Evolutionary conservation across 1,140 invertebrate species (phyloP), one percentile per base, ranked within the genome.

Genomic region (Thaumatotibia leucotreta): DNA sequence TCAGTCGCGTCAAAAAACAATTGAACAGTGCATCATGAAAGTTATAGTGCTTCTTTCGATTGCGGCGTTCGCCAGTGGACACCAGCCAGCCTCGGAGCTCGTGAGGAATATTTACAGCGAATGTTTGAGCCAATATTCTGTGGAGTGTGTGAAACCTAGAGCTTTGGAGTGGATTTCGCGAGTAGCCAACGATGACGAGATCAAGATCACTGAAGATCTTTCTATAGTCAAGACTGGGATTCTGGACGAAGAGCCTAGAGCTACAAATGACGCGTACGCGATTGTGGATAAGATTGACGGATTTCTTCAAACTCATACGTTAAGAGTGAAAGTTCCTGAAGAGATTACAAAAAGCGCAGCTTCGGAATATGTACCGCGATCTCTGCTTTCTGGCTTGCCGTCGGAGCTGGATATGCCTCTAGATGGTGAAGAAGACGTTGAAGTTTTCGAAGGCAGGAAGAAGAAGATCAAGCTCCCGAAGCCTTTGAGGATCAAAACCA

Each of bases 111-210:
- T 94, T 77, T 95, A 95, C 77, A 82, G 92, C 33, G 91, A 92
- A 82, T 95, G 94, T 75, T 76, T 95, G 10, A 92, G 93, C 74
- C 92, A 93, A 72, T 93, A 94, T 74, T 94, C 93, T 49, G 86
- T 93, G 58, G 91, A 92, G 62, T 97, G 96, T 86, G 94, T 95
- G 35, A 95, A 95, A 75, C 96, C 96, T 8, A 96, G 95, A 84
- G 93, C 96, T 11, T 80, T 96, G 67, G 89, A 93, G 52, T 96
- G 95, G 92, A 92, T 96, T 39, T 94, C 93, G 68, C 88, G 92
- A 22, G 94, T 94, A 2, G 86, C 92, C 23, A 92, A 94, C 67
- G 92, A 95, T 72, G 93, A 95, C 31, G 93, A 93, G 75, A 93
- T 97, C 65, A 92, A 92, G 14, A 93, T 97, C 50, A 96, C 95